Evolutionary conservation across 1,140 invertebrate genomes (phyloP), one percentile per base, ranked within the genome.

Genomic region (Temnothorax longispinosus): DNA sequence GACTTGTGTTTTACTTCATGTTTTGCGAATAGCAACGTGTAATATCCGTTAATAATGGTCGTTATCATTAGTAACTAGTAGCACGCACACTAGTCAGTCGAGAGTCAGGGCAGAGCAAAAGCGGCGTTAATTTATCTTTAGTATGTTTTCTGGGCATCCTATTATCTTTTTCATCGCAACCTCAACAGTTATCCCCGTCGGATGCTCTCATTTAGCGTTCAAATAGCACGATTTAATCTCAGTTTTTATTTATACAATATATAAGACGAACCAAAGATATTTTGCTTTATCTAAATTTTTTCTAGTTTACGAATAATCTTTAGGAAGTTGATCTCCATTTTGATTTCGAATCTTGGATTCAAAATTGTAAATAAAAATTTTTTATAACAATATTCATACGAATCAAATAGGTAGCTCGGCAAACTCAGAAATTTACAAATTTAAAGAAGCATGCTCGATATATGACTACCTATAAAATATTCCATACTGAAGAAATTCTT

Each of bases 31-130:
- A 65, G 62, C 38, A 38, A 38, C 32, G 3, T 65, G 35, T 65
- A 65, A 65, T 65, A 41, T n/a, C 62, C n/a, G 18, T 65, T 65
- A 65, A 65, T 65, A 8, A 65, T 38, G 35, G 8, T 65, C 38
- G 8, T 65, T 65, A 65, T 35, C 62, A 65, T 65, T 65, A 65
- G 35, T 65, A 38, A 65, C 35, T n/a, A 65, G 35, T 65, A 65
- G 35, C 60, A 64, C 32, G 32, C 2, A 65, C 62, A 38, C 35
- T 65, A 65, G 18, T 65, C 35, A 65, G 8, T 38, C 35, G 1
- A 35, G n/a, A 65, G 8, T 38, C 35, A 1, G 62, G n/a, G 8
- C 62, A 38, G 38, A 65, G 35, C 32, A 65, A 65, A 65, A 38
- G 62, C 13, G 15, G 18, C 18, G 18, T n/a, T 38, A 65, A 65